A percentile compares a stretch with the other conserved stretches of the same genome.
Evolutionary conservation across 1,140 invertebrate genomes (phyloP).

Genomic region (Ceratoteleas bidentatus): DNA sequence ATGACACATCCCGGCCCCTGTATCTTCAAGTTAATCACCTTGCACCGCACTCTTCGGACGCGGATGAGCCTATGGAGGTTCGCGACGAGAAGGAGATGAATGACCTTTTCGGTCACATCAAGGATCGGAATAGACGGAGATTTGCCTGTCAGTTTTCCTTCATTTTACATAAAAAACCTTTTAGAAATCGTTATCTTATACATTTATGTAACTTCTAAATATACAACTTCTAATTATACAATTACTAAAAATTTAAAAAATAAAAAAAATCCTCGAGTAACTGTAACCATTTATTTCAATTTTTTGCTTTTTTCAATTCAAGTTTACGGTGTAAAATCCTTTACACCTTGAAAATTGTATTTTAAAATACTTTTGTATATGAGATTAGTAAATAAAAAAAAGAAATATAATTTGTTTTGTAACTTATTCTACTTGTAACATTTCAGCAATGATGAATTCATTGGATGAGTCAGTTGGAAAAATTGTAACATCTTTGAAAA

Average conservation of each 20-base stretch:
- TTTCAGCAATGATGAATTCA: slow-evolving; percentile 84
- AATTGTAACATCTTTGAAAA: slow-evolving; percentile 81
- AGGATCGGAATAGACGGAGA: slow-evolving; percentile 81
- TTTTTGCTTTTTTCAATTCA: too few relatives aligned
- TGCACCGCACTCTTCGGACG: slow-evolving; percentile 82
- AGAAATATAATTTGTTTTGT: too few relatives aligned
- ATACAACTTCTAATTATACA: too few relatives aligned
- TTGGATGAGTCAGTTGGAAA: slow-evolving; percentile 85
- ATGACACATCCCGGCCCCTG: slow-evolving; percentile 80
- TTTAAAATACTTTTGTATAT: too few relatives aligned
- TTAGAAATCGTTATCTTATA: too few relatives aligned
- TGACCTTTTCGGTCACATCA: slow-evolving; percentile 82
- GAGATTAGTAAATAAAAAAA: too few relatives aligned
- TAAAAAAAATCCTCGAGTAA: too few relatives aligned
- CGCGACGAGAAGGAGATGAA: slow-evolving; percentile 78
- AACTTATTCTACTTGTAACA: slow-evolving; percentile 22
- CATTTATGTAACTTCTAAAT: too few relatives aligned
- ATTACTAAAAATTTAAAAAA: too few relatives aligned
- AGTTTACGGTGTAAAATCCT: too few relatives aligned
- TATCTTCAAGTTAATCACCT: slow-evolving; percentile 85
- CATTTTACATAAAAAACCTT: neutral
- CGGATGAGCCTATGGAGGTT: slow-evolving; percentile 60
- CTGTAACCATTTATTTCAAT: too few relatives aligned
- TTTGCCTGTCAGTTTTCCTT: slow-evolving; percentile 81
- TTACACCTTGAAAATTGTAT: too few relatives aligned